These are phyloP conservation scores for Paralvinella palmiformis DNA, from an alignment of 1,140 invertebrate genomes.

Conservation along the genomic window DNA sequence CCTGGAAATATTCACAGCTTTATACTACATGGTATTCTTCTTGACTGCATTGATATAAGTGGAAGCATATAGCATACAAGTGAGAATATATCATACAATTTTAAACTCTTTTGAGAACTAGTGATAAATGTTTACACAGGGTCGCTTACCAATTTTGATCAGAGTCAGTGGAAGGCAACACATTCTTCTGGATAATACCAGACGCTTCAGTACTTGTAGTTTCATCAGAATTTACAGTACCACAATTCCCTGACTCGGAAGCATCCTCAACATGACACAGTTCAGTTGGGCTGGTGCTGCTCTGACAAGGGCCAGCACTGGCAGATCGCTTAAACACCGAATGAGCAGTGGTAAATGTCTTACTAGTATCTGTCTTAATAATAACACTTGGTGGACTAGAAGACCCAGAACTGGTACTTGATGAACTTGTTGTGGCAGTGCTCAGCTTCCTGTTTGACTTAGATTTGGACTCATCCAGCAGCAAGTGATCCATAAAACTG, in stretches of 20 bases:
- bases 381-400: not conserved
- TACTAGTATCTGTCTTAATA: not conserved
- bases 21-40: not conserved
- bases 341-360: not conserved
- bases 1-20: constrained; percentile 52
- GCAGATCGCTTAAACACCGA: not conserved
- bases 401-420: not conserved
- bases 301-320: not conserved
- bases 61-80: not conserved
- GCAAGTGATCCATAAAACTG: constrained; percentile 64
- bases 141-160: not conserved
- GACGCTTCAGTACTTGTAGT: too few relatives aligned
- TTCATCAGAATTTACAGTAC: too few relatives aligned
- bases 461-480: constrained; percentile 52
- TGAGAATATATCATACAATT: not conserved
- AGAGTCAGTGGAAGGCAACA: too few relatives aligned
- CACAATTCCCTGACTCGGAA: too few relatives aligned
- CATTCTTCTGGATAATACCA: too few relatives aligned
- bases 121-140: not conserved
- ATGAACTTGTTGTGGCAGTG: not conserved
- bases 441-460: constrained; percentile 7
- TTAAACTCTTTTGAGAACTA: not conserved
- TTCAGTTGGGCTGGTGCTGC: not conserved
- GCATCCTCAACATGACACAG: not conserved
- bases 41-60: not conserved